Conservation (phyloP, 2,113 vertebrate species). For the Physeter macrocephalus region DNA sequence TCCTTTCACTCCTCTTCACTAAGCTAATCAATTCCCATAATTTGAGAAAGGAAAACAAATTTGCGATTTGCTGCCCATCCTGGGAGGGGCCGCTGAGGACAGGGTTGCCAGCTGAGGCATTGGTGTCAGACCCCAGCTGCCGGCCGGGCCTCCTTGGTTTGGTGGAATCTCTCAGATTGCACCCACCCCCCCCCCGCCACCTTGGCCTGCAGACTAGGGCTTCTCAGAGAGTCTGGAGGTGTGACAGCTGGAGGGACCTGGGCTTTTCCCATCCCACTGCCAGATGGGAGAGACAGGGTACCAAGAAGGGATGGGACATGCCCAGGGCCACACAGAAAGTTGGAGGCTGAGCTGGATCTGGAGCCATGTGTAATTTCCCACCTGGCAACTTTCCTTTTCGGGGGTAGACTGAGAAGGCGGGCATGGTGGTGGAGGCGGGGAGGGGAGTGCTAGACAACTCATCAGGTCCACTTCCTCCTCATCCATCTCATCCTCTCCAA, state of each 20-base stretch:
- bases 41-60: constrained; percentile 24
- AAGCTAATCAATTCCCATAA: background rate
- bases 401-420: background rate
- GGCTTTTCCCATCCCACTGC: background rate
- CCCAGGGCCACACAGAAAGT: background rate
- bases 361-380: background rate
- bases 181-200: too few species aligned
- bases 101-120: fast-evolving
- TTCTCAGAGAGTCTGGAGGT: background rate
- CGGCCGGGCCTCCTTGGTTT: background rate
- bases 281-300: background rate
- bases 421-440: fast-evolving
- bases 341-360: background rate
- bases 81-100: background rate
- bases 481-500: background rate
- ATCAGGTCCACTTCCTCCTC: background rate
- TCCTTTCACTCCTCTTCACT: background rate
- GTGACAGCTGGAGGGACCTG: background rate
- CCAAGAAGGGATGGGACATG: background rate
- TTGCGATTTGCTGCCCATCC: background rate
- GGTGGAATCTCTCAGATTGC: background rate
- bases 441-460: background rate
- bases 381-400: background rate
- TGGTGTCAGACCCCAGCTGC: background rate
- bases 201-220: background rate